A percentile compares a stretch with the other conserved stretches of the same genome.
Conservation (phyloP, 92 coral and sea anemone genomes). For the Muricea muricata region DNA sequence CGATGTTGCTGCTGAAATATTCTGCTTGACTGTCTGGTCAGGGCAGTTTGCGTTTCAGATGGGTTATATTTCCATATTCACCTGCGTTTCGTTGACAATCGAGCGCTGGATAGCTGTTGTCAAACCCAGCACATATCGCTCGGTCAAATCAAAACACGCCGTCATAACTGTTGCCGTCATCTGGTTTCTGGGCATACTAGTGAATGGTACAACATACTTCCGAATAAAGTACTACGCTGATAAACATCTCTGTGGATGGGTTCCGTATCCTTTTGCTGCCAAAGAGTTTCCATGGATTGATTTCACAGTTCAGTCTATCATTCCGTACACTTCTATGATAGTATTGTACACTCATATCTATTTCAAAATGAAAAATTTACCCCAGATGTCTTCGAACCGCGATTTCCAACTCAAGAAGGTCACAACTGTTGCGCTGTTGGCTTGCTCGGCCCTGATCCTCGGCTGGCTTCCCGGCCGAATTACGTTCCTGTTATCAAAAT, state of each 20-base stretch:
- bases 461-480: conserved; percentile 30
- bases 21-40: background rate
- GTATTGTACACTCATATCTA: background rate
- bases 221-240: background rate
- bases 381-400: background rate
- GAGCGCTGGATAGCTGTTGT: conserved; percentile 4
- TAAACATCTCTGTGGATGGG: background rate
- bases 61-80: conserved; percentile 25
- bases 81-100: conserved; percentile 8
- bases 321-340: background rate
- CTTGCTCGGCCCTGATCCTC: conserved; percentile 11
- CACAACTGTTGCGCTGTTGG: conserved; percentile 4
- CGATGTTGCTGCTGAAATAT: background rate
- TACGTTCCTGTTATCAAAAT: background rate
- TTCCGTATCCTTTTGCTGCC: background rate
- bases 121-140: background rate
- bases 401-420: background rate
- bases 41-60: background rate
- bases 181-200: background rate
- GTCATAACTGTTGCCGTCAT: background rate
- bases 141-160: background rate
- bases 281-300: background rate
- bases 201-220: background rate
- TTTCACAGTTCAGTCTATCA: background rate
- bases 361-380: background rate